Evolutionary conservation across 2,797 vertebrate species (phyloP).

Genomic region (Pristis pectinata): DNA sequence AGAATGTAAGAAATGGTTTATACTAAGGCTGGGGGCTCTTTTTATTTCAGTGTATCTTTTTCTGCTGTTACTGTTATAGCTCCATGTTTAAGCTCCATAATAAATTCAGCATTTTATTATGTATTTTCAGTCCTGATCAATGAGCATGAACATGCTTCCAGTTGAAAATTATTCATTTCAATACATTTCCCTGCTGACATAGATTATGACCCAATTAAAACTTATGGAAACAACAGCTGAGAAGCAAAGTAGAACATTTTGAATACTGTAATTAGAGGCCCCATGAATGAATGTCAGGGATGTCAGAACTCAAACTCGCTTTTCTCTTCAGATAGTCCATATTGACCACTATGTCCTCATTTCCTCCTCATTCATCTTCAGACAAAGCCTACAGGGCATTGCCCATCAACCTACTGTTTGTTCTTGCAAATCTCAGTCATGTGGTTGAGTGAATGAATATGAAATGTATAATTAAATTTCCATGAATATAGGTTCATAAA

Average conservation of each 20-base stretch:
- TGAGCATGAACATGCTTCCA: neutral
- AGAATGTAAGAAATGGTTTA: no score
- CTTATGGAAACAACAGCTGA: neutral
- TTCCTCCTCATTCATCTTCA: neutral
- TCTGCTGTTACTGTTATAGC: neutral
- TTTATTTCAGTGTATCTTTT: neutral
- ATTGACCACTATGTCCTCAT: neutral
- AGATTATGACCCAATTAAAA: neutral
- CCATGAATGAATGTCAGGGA: neutral
- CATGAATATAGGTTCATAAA: neutral
- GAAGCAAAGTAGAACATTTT: neutral
- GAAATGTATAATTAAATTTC: neutral
- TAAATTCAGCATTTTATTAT: neutral
- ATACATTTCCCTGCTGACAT: neutral
- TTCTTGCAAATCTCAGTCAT: neutral
- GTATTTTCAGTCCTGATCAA: neutral
- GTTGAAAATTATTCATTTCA: neutral
- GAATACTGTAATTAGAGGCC: neutral
- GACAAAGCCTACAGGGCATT: neutral
- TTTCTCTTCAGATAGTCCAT: neutral
- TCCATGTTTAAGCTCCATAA: no score
- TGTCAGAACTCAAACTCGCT: neutral
- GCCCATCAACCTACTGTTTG: neutral
- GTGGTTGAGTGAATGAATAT: neutral
- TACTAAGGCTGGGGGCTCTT: neutral